Evolutionary conservation across 2,797 vertebrate species (phyloP), one percentile per base, ranked within the genome.

Genomic region (Acanthurus tractus): DNA sequence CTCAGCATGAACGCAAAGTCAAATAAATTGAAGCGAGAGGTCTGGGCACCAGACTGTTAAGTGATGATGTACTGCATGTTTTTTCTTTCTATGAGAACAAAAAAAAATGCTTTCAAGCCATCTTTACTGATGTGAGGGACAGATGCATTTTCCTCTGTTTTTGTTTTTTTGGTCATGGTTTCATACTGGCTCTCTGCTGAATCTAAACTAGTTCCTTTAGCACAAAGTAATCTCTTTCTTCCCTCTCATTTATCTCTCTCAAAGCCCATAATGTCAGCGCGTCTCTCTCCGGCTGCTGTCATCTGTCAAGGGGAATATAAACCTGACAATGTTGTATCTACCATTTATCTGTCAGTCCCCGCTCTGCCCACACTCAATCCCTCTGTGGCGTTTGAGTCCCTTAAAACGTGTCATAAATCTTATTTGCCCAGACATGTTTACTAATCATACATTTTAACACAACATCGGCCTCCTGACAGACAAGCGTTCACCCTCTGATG

Each of bases 1-100:
- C 66, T 76, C 81, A 70, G 81, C 73, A 34, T 52, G 62, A 76
- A 76, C 73, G 63, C 83, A 86, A 78, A 88, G 88, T 89, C 79
- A 85, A 74, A 87, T 66, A 70, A 78, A 78, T 69, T n/a, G 56
- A 25, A 42, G 42, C 61, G 48, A 57, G 64, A 79, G 62, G 67
- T 75, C 70, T 50, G 76, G 63, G n/a, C 56, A 36, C 53, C 38
- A 38, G 82, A 83, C 79, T 74, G 85, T 83, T 77, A 78, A 86
- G 68, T 70, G 81, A 69, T 76, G 81, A 86, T 81, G 66, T 57
- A 78, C 75, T 78, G 55, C 65, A 44, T 80, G 59, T 88, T 81
- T 83, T 67, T 54, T 75, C 50, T 38, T 79, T 40, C 40, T 42
- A 55, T 62, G 76, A 50, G 52, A 42, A 18, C 2, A 25, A 25